phyloP scores from a whole-genome alignment of 2,113 vertebrate genomes.

The Cyrtonyx montezumae region DNA sequence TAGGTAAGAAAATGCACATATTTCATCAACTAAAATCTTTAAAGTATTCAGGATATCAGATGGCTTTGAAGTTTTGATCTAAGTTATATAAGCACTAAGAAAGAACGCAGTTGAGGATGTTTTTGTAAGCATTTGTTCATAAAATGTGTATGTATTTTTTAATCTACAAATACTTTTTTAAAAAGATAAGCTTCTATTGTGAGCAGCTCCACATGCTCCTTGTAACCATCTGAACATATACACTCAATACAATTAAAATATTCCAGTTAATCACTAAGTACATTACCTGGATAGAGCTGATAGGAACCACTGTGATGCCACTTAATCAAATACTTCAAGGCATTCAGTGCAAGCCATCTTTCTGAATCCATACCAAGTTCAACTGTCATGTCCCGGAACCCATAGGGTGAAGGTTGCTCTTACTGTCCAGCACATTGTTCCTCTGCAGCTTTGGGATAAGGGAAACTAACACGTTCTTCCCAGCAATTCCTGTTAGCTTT shows the following conservation, averaged over 20 bases:
- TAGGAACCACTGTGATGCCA: conserved; percentile 96
- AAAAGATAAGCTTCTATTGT: neutral
- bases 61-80: neutral
- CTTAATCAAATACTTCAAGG: conserved; percentile 88
- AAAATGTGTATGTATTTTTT: neutral
- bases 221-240: neutral
- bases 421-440: conserved; percentile 38
- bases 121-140: neutral
- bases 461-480: neutral
- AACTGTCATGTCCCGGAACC: conserved; percentile 31
- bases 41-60: neutral
- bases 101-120: neutral
- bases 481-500: neutral
- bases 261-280: neutral
- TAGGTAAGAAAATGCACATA: neutral
- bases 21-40: neutral
- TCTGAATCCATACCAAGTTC: conserved; percentile 88
- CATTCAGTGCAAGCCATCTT: conserved; percentile 86
- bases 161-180: neutral
- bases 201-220: neutral
- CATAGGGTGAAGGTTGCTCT: conserved; percentile 9
- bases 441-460: neutral
- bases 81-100: neutral
- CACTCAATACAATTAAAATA: neutral
- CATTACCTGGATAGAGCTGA: conserved; percentile 93